Conservation (phyloP, 2,113 vertebrate species). For the Cryptoleucopteryx plumbea region DNA sequence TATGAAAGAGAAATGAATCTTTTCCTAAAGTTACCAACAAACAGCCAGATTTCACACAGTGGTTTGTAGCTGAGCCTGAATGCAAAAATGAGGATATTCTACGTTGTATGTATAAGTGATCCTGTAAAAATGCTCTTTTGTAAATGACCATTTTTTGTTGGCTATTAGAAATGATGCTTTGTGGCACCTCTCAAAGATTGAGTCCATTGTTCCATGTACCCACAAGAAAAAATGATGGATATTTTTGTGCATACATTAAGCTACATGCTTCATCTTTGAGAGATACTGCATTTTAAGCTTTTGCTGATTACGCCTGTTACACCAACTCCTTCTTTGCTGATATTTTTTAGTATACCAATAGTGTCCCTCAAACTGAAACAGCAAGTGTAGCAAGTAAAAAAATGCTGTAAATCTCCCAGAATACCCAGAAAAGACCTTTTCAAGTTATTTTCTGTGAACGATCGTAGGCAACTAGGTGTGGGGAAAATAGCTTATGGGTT, state of each 20-base stretch:
- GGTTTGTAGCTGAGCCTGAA: background rate
- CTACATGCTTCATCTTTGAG: rapidly evolving
- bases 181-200: background rate
- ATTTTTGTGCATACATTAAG: background rate
- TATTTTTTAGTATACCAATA: background rate
- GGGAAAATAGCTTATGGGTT: background rate
- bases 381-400: background rate
- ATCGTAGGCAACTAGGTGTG: background rate
- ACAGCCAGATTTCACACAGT: background rate
- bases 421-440: background rate
- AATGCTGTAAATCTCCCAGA: background rate
- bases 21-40: background rate
- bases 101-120: background rate
- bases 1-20: background rate
- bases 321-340: background rate
- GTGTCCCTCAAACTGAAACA: background rate
- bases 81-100: background rate
- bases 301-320: background rate
- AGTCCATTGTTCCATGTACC: background rate
- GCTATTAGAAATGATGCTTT: background rate
- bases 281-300: background rate
- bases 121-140: background rate
- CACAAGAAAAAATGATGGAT: background rate
- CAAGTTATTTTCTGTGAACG: background rate
- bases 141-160: background rate